These are phyloP conservation scores for Fragum fragum DNA, from an alignment of 2,888 invertebrate species.

Conservation along the genomic window DNA sequence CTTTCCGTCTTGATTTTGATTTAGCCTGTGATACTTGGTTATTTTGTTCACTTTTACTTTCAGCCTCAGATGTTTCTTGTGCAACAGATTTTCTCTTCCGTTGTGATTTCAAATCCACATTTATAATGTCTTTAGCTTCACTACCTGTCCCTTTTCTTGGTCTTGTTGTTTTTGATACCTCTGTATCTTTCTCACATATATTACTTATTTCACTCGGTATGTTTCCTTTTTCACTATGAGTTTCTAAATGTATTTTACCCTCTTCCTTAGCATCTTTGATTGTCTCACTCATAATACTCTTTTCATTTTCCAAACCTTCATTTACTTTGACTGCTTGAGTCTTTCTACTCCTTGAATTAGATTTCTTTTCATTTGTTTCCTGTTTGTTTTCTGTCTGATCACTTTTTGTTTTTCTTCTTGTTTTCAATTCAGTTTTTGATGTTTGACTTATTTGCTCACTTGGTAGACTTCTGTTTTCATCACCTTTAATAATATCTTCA, in stretches of 20 bases:
- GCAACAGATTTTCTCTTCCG: background rate
- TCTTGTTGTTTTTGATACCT: background rate
- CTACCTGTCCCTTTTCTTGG: background rate
- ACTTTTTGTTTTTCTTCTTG: slow-evolving; percentile 4
- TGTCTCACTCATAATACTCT: slow-evolving; percentile 15
- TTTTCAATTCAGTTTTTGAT: slow-evolving; percentile 10
- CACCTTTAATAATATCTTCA: background rate
- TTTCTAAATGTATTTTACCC: slow-evolving; percentile 5
- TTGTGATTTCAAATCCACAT: background rate
- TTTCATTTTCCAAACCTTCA: background rate
- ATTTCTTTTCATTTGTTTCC: background rate
- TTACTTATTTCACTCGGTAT: background rate
- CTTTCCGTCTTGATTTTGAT: background rate
- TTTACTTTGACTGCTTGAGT: background rate
- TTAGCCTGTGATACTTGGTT: background rate
- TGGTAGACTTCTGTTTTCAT: background rate
- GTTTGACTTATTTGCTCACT: background rate
- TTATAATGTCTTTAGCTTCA: background rate
- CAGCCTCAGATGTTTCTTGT: background rate
- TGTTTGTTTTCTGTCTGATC: background rate
- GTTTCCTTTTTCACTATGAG: background rate
- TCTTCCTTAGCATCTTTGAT: slow-evolving; percentile 7
- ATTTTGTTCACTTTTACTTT: background rate
- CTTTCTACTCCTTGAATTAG: slow-evolving; percentile 14
- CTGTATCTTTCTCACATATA: background rate